These are phyloP conservation scores for Axis porcinus DNA, from an alignment of 2,113 vertebrate genomes.

Conservation along the genomic window DNA sequence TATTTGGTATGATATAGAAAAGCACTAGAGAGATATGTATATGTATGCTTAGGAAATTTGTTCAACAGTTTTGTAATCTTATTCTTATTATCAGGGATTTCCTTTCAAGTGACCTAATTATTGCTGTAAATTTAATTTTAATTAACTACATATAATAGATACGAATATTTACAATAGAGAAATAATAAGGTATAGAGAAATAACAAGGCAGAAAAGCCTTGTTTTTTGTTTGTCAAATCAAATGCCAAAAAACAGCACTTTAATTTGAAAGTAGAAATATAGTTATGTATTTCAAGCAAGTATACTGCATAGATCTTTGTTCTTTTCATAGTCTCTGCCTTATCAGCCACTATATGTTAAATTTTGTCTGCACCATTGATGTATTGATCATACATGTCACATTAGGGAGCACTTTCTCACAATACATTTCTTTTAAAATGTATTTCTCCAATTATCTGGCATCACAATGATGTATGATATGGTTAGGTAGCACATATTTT, in stretches of 20 bases:
- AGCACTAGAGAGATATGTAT: background rate
- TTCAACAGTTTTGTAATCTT: background rate
- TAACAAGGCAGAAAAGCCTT: background rate
- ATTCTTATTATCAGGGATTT: background rate
- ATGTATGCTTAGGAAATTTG: background rate
- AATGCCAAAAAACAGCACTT: background rate
- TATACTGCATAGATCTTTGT: background rate
- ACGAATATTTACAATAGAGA: background rate
- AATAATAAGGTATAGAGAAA: background rate
- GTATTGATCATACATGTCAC: background rate
- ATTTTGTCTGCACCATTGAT: background rate
- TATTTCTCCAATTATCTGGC: slow-evolving; percentile 22
- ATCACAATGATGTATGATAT: slow-evolving; percentile 17
- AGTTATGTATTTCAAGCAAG: background rate
- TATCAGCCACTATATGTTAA: background rate
- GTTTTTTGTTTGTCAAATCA: background rate
- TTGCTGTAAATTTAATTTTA: background rate
- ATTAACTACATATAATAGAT: background rate
- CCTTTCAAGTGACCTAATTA: background rate
- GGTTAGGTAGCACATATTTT: background rate
- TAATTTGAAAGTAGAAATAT: background rate
- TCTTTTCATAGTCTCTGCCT: background rate
- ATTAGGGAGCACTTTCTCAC: background rate
- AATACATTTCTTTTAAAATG: background rate
- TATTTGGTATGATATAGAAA: background rate